These are phyloP conservation scores for Neosalanx taihuensis DNA, from an alignment of 2,797 vertebrate species.

Conservation along the genomic window DNA sequence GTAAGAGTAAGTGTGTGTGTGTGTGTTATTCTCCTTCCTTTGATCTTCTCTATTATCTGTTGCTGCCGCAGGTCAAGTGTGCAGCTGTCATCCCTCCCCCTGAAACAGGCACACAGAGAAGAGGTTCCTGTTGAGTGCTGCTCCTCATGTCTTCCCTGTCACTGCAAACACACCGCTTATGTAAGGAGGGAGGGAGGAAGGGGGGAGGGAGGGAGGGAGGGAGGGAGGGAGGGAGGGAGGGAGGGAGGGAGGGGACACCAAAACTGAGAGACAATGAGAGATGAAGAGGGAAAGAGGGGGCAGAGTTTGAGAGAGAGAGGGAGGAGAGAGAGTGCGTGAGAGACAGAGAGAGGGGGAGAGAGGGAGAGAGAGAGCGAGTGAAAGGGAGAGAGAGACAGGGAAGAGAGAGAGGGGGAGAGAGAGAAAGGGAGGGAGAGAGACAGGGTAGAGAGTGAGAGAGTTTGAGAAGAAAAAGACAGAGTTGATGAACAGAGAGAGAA, in stretches of 20 bases:
- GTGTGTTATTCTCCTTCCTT: slow-evolving; percentile 39
- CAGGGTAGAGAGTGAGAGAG: slow-evolving; percentile 13
- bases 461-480: slow-evolving; percentile 30
- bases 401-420: slow-evolving; percentile 39
- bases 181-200: not conserved
- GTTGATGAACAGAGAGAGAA: slow-evolving; percentile 40
- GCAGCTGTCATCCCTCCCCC: slow-evolving; percentile 55
- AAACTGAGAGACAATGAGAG: not conserved
- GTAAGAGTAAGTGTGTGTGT: slow-evolving; percentile 3
- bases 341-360: slow-evolving; percentile 39
- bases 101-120: slow-evolving; percentile 53
- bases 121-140: slow-evolving; percentile 51
- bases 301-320: slow-evolving; percentile 16
- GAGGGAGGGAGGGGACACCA: not conserved
- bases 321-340: slow-evolving; percentile 11
- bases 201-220: slow-evolving; percentile 2
- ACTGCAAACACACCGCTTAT: slow-evolving; percentile 9
- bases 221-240: slow-evolving; percentile 12
- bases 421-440: not conserved
- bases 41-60: slow-evolving; percentile 54
- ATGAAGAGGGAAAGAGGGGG: not conserved
- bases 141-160: slow-evolving; percentile 49
- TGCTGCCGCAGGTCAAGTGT: slow-evolving; percentile 53
- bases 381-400: slow-evolving; percentile 34
- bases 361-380: slow-evolving; percentile 16